Base-by-base conservation (phyloP, 2,888 invertebrate genomes). In the Tipula lateralis region DNA sequence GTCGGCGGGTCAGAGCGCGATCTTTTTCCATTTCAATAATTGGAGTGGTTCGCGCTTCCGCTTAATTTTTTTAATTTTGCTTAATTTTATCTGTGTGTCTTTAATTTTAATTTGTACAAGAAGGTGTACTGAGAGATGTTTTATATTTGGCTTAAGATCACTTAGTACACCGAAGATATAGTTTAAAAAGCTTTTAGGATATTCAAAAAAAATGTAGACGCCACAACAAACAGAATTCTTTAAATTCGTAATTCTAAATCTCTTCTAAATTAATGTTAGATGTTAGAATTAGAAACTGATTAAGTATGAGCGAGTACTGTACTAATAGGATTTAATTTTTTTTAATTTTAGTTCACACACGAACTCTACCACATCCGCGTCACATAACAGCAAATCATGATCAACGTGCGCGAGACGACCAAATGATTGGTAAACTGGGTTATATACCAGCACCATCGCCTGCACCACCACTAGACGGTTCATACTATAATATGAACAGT, bases 401-500 rank as follows among this genome's bases (percentile, higher is more conserved):
- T 87, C 88, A 88, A 86, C 87, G 89, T 84, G 88, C 90, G 85
- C 89, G 90, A 85, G 90, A 90, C 87, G 90, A 90, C 88, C 90
- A 90, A 89, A 89, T 90, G 89, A 88, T 90, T 85, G 89, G 89
- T 86, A 90, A 90, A 88, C 88, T 88, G 86, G 88, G 89, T 85
- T 90, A 90, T 86, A 90, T 90, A 88, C 90, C 90, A 88, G 90
- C 90, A 88, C 93, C 93, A 85, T 94, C 95, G 85, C 94, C 95
- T 50, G 94, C 95, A 89, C 94, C 94, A 1, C 95, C 95, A 0
- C 91, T 94, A 34, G 95, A 95, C 88, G 95, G 95, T 84, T 94
- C 95, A 44, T 95, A 95, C 89, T 95, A 94, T 91, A 95, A 95
- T 89, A 95, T 95, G 93, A 91, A 93, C 81, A 94, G 95, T 1